A percentile compares a stretch with the other conserved stretches of the same genome.
phyloP scores from a whole-genome alignment of 2,888 invertebrate species.

The Ophraella communa region DNA sequence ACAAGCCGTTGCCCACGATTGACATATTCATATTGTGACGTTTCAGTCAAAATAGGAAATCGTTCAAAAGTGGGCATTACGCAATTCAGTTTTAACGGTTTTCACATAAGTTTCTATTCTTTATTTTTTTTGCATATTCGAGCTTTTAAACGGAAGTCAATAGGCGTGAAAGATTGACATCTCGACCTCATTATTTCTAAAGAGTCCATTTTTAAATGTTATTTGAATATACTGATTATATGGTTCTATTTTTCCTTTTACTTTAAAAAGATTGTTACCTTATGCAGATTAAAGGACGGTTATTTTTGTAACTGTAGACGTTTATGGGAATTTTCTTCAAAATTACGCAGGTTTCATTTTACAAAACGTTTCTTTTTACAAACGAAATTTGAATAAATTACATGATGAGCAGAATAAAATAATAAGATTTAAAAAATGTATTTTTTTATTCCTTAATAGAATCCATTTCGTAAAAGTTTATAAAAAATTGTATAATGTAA shows the following conservation, averaged over 20 bases:
- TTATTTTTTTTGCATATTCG: conserved; percentile 33
- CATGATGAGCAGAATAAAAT: no score
- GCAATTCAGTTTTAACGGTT: conserved; percentile 38
- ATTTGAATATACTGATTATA: conserved; percentile 35
- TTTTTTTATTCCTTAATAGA: background rate
- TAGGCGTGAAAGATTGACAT: conserved; percentile 53
- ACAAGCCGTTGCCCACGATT: conserved; percentile 35
- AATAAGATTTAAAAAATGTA: no score
- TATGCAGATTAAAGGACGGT: conserved; percentile 4
- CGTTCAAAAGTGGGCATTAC: conserved; percentile 39
- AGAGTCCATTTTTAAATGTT: conserved; percentile 33
- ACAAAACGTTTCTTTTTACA: background rate
- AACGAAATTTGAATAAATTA: background rate
- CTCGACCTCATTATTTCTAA: conserved; percentile 47
- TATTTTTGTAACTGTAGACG: background rate
- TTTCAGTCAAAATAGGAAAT: conserved; percentile 50
- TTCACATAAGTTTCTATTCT: conserved; percentile 34
- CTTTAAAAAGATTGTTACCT: background rate
- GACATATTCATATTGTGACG: conserved; percentile 51
- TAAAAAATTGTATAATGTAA: no score
- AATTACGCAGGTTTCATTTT: background rate
- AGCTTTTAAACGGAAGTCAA: conserved; percentile 49
- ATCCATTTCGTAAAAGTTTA: no score
- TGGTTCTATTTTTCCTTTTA: conserved; percentile 16
- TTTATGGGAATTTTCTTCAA: background rate